phyloP scores from a whole-genome alignment of 2,888 invertebrate genomes.

The Macaria liturata region DNA sequence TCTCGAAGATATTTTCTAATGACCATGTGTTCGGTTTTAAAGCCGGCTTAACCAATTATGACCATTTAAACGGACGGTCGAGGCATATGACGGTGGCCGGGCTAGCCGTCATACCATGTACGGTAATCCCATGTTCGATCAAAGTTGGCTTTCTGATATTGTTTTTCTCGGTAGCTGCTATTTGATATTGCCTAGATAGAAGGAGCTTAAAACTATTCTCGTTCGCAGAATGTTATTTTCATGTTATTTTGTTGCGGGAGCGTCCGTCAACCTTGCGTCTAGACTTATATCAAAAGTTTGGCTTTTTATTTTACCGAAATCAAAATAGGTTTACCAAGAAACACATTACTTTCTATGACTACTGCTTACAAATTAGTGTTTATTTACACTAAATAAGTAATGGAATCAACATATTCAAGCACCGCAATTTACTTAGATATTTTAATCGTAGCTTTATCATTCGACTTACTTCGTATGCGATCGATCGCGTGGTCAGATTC shows the following conservation, averaged over 20 bases:
- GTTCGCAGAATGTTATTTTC: constrained; percentile 12
- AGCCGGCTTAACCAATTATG: constrained; percentile 70
- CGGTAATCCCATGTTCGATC: constrained; percentile 71
- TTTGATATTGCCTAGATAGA: constrained; percentile 51
- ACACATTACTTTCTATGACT: too few relatives aligned
- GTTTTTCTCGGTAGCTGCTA: constrained; percentile 60
- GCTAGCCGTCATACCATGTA: constrained; percentile 67
- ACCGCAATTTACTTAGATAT: constrained; percentile 8
- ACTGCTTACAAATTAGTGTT: too few relatives aligned
- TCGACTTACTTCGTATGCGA: constrained; percentile 26
- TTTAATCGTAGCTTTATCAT: constrained; percentile 29
- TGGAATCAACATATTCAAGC: background rate
- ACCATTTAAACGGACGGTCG: constrained; percentile 71
- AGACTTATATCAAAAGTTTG: background rate
- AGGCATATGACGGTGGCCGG: constrained; percentile 63
- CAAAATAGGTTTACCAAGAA: too few relatives aligned
- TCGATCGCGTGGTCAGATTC: constrained; percentile 60
- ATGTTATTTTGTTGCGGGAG: constrained; percentile 2
- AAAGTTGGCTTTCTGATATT: constrained; percentile 64
- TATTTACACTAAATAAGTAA: too few relatives aligned
- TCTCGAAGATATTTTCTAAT: constrained; percentile 58
- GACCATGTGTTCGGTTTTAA: constrained; percentile 61
- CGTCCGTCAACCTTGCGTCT: background rate
- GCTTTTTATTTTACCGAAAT: background rate
- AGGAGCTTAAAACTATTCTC: constrained; percentile 26